These are phyloP conservation scores for Lottia gigantea DNA, from an alignment of 2,888 invertebrate species.

Conservation along the genomic window DNA sequence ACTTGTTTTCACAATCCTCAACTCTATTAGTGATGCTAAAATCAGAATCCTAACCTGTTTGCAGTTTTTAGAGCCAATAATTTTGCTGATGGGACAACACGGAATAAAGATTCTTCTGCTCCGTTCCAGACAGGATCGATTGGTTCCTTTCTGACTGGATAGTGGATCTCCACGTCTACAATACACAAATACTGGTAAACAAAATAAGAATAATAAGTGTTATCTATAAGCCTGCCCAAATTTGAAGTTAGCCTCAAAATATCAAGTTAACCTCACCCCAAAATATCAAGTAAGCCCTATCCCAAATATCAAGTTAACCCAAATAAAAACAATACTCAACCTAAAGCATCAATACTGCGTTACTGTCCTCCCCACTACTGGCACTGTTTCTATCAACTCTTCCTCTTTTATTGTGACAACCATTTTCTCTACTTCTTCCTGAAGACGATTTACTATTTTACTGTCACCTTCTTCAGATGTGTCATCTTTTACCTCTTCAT, in stretches of 20 bases:
- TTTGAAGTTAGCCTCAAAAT: no score
- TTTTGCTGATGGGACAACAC: conserved; percentile 88
- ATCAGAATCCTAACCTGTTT: conserved; percentile 56
- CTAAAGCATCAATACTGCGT: conserved; percentile 80
- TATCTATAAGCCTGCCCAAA: no score
- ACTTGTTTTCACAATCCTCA: no score
- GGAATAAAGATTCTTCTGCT: conserved; percentile 92
- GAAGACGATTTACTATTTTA: conserved; percentile 32
- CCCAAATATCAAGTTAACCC: no score
- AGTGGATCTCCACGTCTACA: conserved; percentile 46
- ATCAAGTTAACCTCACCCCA: no score
- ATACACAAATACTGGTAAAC: background rate
- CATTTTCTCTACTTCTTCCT: conserved; percentile 14
- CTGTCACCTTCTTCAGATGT: conserved; percentile 29
- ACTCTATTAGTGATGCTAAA: no score
- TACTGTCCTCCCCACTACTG: conserved; percentile 88
- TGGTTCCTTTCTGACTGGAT: conserved; percentile 42
- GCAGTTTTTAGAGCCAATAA: conserved; percentile 93
- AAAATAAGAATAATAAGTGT: no score
- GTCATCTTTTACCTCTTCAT: no score
- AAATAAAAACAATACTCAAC: conserved; percentile 21
- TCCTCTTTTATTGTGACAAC: conserved; percentile 38
- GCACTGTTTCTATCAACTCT: conserved; percentile 73
- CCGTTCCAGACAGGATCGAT: conserved; percentile 82
- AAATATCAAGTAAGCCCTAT: no score